Evolutionary conservation across 2,888 invertebrate genomes (phyloP).

Genomic region (Eucera pruinosa): DNA sequence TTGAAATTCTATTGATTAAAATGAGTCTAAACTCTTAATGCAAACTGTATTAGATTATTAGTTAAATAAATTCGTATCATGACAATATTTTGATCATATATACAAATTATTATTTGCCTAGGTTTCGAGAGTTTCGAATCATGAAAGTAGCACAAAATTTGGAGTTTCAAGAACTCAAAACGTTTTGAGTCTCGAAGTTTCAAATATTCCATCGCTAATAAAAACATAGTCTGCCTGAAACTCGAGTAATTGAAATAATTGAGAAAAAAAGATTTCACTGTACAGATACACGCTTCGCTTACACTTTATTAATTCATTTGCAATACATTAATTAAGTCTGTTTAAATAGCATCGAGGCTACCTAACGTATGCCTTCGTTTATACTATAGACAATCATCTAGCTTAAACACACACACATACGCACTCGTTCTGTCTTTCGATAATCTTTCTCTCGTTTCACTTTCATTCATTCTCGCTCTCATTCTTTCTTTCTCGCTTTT

Average conservation of each 20-base stretch:
- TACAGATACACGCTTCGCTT: constrained; percentile 83
- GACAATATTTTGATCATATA: too few relatives aligned
- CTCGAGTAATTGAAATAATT: constrained; percentile 34
- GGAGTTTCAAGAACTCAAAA: too few relatives aligned
- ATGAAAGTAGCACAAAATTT: too few relatives aligned
- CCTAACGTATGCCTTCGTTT: constrained; percentile 82
- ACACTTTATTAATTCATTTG: constrained; percentile 84
- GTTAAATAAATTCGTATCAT: too few relatives aligned
- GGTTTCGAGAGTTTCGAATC: too few relatives aligned
- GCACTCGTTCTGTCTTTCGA: constrained; percentile 39
- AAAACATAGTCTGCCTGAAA: background rate
- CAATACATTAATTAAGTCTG: constrained; percentile 84
- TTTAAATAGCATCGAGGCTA: constrained; percentile 83
- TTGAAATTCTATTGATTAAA: too few relatives aligned
- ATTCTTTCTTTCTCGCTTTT: constrained; percentile 29
- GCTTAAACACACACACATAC: constrained; percentile 74
- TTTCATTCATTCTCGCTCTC: constrained; percentile 31
- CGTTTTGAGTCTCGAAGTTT: too few relatives aligned
- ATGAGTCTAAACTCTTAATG: too few relatives aligned
- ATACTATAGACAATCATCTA: constrained; percentile 83
- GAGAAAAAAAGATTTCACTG: constrained; percentile 62
- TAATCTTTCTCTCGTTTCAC: constrained; percentile 27
- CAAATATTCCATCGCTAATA: too few relatives aligned
- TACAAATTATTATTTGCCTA: too few relatives aligned
- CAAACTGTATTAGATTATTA: too few relatives aligned